A percentile compares a stretch with the other conserved stretches of the same genome.
Evolutionary conservation across 1,140 invertebrate species (phyloP).

Genomic region (Contarinia nasturtii): DNA sequence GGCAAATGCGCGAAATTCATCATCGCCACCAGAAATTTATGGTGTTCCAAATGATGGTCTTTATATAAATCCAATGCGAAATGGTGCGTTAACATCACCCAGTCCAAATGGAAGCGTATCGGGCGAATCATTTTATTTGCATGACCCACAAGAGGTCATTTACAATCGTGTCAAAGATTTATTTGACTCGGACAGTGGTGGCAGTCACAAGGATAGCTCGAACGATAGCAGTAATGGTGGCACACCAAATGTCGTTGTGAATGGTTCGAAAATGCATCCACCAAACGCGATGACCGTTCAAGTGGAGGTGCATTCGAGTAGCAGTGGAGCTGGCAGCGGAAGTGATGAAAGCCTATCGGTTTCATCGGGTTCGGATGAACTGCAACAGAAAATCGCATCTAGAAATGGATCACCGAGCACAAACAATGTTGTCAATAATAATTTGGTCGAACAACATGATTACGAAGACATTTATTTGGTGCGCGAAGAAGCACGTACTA

Average conservation of each 20-base stretch:
- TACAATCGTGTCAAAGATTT: slow-evolving; percentile 61
- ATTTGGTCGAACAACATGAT: slow-evolving; percentile 28
- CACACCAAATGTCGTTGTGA: background rate
- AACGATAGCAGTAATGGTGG: slow-evolving; percentile 16
- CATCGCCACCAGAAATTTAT: slow-evolving; percentile 23
- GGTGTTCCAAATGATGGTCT: slow-evolving; percentile 48
- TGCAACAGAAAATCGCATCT: slow-evolving; percentile 6
- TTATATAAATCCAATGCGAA: slow-evolving; percentile 62
- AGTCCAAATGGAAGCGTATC: slow-evolving; percentile 22
- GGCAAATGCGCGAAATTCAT: slow-evolving; percentile 15
- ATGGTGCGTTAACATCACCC: slow-evolving; percentile 17
- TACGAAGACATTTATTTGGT: slow-evolving; percentile 56
- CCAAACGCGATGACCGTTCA: slow-evolving; percentile 29
- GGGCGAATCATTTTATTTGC: slow-evolving; percentile 63
- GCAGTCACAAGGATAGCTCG: slow-evolving; percentile 10
- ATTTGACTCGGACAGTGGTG: slow-evolving; percentile 34
- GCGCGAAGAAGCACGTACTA: slow-evolving; percentile 30
- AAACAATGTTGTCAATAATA: slow-evolving; percentile 8
- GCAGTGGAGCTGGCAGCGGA: slow-evolving; percentile 32
- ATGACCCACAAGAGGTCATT: slow-evolving; percentile 53
- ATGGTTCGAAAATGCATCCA: background rate
- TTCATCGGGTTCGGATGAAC: slow-evolving; percentile 28
- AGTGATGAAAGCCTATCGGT: slow-evolving; percentile 36
- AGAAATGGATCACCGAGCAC: slow-evolving; percentile 17
- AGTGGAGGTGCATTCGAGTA: slow-evolving; percentile 42